Percentiles rank a stretch among this genome's conserved stretches.
Evolutionary conservation across 2,888 invertebrate genomes (phyloP).

Genomic region (Drosophila planitibia): DNA sequence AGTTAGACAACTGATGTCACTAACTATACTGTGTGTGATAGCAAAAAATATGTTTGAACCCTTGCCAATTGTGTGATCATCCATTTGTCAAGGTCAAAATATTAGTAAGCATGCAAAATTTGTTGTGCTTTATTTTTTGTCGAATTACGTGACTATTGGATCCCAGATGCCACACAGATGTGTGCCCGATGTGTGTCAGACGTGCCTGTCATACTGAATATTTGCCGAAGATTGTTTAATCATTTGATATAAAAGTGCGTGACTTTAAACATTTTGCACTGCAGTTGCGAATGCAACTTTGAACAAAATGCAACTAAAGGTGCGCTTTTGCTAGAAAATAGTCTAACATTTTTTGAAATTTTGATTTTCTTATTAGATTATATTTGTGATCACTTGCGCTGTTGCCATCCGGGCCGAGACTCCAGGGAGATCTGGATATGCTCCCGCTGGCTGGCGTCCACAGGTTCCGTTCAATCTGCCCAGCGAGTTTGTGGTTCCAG

Average conservation of each 20-base stretch:
- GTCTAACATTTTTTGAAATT: background rate
- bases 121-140: slow-evolving; percentile 34
- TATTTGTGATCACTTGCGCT: slow-evolving; percentile 16
- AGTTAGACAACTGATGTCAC: slow-evolving; percentile 16
- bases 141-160: slow-evolving; percentile 66
- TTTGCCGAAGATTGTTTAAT: slow-evolving; percentile 14
- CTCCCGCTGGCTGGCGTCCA: slow-evolving; percentile 85
- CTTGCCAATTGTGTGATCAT: slow-evolving; percentile 65
- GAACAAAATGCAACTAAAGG: slow-evolving; percentile 62
- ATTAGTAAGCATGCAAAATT: slow-evolving; percentile 26
- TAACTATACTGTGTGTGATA: slow-evolving; percentile 11
- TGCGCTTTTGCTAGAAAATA: slow-evolving; percentile 12
- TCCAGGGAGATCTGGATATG: slow-evolving; percentile 79
- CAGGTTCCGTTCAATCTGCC: slow-evolving; percentile 83
- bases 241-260: slow-evolving; percentile 75
- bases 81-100: slow-evolving; percentile 63
- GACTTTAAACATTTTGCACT: slow-evolving; percentile 23
- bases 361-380: slow-evolving; percentile 21
- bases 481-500: slow-evolving; percentile 61
- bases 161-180: slow-evolving; percentile 61
- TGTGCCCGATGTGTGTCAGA: slow-evolving; percentile 61
- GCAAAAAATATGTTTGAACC: slow-evolving; percentile 45
- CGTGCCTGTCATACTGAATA: slow-evolving; percentile 54
- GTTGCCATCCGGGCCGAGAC: slow-evolving; percentile 60
- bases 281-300: slow-evolving; percentile 59